Base-by-base conservation (phyloP, 2,797 vertebrate genomes). In the Nannoperca australis region DNA sequence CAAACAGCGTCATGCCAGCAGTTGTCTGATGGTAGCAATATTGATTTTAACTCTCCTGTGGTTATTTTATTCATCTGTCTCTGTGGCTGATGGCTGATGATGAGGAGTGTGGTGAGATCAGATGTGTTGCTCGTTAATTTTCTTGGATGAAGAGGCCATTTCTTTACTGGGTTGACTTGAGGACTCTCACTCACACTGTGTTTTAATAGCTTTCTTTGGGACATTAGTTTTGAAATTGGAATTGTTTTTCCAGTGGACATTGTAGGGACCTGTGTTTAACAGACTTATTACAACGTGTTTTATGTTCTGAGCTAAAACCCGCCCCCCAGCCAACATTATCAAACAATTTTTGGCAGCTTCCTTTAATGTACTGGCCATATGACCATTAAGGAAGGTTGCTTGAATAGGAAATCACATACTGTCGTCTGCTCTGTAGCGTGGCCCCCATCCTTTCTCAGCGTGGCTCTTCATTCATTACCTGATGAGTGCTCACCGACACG, bases 31-130 rank as follows among this genome's bases (percentile, higher is more conserved):
- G 64, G 75, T 53, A 69, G 62, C 60, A 55, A 10, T 82, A 93
- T 91, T 86, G 91, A 92, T 92, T 89, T 84, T 24, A 76, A 40
- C 55, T 90, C 79, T 81, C 22, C 63, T 53, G 68, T 50, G 55
- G 78, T 89, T 83, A 91, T 83, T 85, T 84, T 61, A 67, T 72
- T 89, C 85, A 88, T 93, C 85, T 56, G 79, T 91, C 85, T 87
- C 59, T 36, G 66, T 17, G 51, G 83, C 54, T 88, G 83, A 83
- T 76, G 67, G 78, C 72, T 67, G 84, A 85, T 84, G 88, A 92
- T 70, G 78, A 87, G 79, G 62, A 79, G 83, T 84, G 85, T 2
- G 64, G 82, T 87, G 90, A 88, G 81, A 86, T 92, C 91, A 91
- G 60, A 85, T 80, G 83, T 85, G 81, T 84, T 78, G 74, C 68